These are phyloP conservation scores for Canis aureus DNA, from an alignment of 2,113 vertebrate genomes.

Conservation along the genomic window DNA sequence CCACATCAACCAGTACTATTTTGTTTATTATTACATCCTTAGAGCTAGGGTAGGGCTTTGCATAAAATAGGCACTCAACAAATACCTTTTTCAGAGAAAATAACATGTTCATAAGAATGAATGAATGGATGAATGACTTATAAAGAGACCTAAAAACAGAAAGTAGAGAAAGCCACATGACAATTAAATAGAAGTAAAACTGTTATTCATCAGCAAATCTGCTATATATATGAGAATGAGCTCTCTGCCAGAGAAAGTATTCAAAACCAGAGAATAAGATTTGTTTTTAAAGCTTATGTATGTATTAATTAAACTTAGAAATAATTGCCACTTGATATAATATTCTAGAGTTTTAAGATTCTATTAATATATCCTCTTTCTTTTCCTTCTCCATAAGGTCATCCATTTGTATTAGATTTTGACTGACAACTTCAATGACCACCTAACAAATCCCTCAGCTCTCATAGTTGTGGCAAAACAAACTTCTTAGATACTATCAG, in stretches of 20 bases:
- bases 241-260: background rate
- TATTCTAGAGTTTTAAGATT: background rate
- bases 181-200: conserved; percentile 8
- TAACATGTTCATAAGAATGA: background rate
- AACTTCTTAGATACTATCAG: background rate
- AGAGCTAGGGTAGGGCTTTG: background rate
- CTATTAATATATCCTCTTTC: background rate
- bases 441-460: conserved; percentile 24
- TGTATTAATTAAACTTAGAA: background rate
- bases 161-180: background rate
- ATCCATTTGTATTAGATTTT: conserved; percentile 50
- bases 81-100: background rate
- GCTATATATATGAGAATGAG: background rate
- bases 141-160: background rate
- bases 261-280: background rate
- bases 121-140: background rate
- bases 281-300: background rate
- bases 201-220: conserved; percentile 5
- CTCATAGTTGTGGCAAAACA: background rate
- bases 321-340: background rate
- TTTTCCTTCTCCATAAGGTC: background rate
- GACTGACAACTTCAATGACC: conserved; percentile 36
- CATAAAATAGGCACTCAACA: background rate
- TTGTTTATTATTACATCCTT: background rate
- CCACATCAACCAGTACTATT: background rate